A percentile compares a stretch with the other conserved stretches of the same genome.
Evolutionary conservation across 30 jellyfish, hydroid and myxozoan genomes (phyloP).

Genomic region (Calvadosia cruxmelitensis): DNA sequence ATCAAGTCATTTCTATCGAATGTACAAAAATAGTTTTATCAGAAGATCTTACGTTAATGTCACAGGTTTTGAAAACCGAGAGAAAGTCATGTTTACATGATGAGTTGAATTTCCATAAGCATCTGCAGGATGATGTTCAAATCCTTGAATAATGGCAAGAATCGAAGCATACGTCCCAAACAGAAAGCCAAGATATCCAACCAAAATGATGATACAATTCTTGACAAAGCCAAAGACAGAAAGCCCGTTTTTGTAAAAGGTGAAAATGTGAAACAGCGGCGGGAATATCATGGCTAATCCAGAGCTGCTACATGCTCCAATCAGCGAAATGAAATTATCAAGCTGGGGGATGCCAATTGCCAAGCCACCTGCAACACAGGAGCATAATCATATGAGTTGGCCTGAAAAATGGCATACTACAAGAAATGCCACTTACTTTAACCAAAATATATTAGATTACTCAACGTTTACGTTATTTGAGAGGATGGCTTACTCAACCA

Average conservation of each 20-base stretch:
- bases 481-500: too few relatives aligned
- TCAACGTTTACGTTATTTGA: too few relatives aligned
- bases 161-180: constrained; percentile 76
- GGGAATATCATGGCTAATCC: constrained; percentile 95
- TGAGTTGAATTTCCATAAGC: background rate
- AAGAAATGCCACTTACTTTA: too few relatives aligned
- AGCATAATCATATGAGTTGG: too few relatives aligned
- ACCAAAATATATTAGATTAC: too few relatives aligned
- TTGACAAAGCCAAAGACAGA: constrained; percentile 24
- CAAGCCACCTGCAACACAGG: constrained; percentile 53
- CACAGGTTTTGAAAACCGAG: background rate
- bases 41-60: too few relatives aligned
- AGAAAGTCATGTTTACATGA: background rate
- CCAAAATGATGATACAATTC: constrained; percentile 33
- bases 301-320: constrained; percentile 93
- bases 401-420: too few relatives aligned
- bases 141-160: constrained; percentile 63
- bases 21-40: too few relatives aligned
- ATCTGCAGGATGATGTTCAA: constrained; percentile 5
- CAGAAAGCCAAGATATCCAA: constrained; percentile 64
- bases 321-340: constrained; percentile 73
- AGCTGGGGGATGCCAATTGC: constrained; percentile 91
- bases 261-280: constrained; percentile 66
- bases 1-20: too few relatives aligned
- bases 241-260: constrained; percentile 73